Base-by-base conservation (phyloP, 2,113 vertebrate species). In the Pontoporia blainvillei region DNA sequence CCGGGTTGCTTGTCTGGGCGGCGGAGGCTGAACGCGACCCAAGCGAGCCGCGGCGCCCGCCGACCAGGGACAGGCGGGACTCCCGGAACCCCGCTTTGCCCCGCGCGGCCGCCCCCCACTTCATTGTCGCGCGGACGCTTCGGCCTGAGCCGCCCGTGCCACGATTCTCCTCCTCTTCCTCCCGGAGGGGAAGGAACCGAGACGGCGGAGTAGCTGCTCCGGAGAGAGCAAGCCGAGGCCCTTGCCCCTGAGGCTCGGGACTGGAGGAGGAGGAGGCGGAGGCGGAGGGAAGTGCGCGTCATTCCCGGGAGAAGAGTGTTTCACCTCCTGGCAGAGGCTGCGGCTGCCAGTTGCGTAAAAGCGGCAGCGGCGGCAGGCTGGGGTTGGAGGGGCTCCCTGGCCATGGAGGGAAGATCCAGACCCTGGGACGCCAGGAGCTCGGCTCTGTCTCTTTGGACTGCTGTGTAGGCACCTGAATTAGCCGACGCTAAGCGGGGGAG, bases 281-380 rank as follows among this genome's bases (percentile, higher is more conserved):
- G 96, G 96, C 86, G 90, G 94, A 66, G 96, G 92, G 94, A 88
- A 93, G 94, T 44, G 85, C 97, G 96, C 97, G 97, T 94, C 97
- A 88, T 67, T 86, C 86, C 41, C 61, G 25, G 81, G 96, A 84
- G 94, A 36, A 91, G 89, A 97, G 92, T 39, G 72, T 85, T 95
- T 88, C 94, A 91, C 96, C 93, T 91, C 92, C 81, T 17, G 90
- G 84, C 86, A 12, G 54, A 41, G 86, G 81, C 93, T 46, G 95
- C 18, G 20, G 90, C 90, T 69, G 95, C 96, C 87, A 61, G 62
- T 91, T 90, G 95, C 66, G 72, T 72, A 67, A 72, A 82, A 94
- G 95, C 93, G 2, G 95, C 69, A 54, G 96, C 88, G 5, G 96
- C 91, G 54, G 69, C 96, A 71, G 59, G 64, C 62, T 29, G 78